Percentiles rank a stretch among this genome's conserved stretches.
These are phyloP conservation scores for Drosophila gaucha DNA, from an alignment of 2,888 invertebrate genomes.

Conservation along the genomic window DNA sequence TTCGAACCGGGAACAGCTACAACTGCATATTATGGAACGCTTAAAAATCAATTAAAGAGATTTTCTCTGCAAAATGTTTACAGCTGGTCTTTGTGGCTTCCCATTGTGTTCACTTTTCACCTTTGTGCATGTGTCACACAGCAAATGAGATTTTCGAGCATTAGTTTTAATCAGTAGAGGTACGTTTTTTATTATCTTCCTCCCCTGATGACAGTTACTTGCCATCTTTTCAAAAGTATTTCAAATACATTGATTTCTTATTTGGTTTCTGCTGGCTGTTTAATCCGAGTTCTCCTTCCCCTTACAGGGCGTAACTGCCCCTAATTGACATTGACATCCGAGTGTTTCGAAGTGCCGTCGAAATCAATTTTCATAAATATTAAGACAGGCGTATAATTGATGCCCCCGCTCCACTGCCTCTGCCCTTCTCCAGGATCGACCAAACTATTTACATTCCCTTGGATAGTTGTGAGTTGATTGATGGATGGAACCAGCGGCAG, in stretches of 20 bases:
- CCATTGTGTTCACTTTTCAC: slow-evolving; percentile 18
- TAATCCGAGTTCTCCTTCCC: slow-evolving; percentile 12
- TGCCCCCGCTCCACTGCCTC: slow-evolving; percentile 31
- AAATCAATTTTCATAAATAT: slow-evolving; percentile 78
- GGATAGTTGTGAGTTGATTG: slow-evolving; percentile 59
- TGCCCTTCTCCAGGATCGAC: background rate
- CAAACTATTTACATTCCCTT: slow-evolving; percentile 59
- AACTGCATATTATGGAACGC: slow-evolving; percentile 54
- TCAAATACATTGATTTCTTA: background rate
- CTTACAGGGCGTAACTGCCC: slow-evolving; percentile 31
- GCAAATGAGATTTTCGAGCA: slow-evolving; percentile 51
- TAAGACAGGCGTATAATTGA: slow-evolving; percentile 76
- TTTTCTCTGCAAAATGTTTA: slow-evolving; percentile 42
- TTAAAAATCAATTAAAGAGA: slow-evolving; percentile 71
- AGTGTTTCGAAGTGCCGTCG: slow-evolving; percentile 48
- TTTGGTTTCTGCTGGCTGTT: slow-evolving; percentile 25
- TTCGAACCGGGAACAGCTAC: slow-evolving; percentile 28
- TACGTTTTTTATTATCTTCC: background rate
- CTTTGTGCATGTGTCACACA: slow-evolving; percentile 34
- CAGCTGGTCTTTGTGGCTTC: slow-evolving; percentile 56
- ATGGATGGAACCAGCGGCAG: slow-evolving; percentile 55
- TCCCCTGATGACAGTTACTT: slow-evolving; percentile 1
- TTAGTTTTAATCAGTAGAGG: slow-evolving; percentile 15
- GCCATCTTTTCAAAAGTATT: background rate
- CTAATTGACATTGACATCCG: slow-evolving; percentile 74